A percentile compares a stretch with the other conserved stretches of the same genome.
Conservation (phyloP, 92 coral and sea anemone species). For the Palythoa grandiflora region DNA sequence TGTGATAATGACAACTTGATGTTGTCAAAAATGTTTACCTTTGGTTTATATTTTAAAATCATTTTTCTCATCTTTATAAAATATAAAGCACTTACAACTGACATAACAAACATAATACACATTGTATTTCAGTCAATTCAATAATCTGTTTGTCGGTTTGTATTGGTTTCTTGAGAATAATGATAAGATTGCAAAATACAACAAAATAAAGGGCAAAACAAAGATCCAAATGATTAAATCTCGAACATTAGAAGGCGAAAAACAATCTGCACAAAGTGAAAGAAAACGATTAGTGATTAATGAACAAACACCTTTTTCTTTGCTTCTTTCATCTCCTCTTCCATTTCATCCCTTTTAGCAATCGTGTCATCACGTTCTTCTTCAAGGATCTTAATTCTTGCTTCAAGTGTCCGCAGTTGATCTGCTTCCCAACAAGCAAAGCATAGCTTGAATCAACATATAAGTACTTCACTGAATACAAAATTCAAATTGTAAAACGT, state of each 20-base stretch:
- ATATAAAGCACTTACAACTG: no score
- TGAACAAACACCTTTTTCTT: conserved; percentile 17
- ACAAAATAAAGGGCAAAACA: neutral
- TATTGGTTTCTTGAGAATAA: no score
- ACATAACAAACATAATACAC: no score
- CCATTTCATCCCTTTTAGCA: conserved; percentile 29
- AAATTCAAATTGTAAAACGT: neutral
- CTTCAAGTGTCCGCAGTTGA: conserved; percentile 30
- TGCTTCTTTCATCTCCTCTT: conserved; percentile 20
- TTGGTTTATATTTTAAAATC: no score
- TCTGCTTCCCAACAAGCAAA: neutral
- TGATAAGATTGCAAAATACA: neutral
- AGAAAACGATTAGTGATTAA: neutral
- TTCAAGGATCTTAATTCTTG: conserved; percentile 28
- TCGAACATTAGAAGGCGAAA: no score
- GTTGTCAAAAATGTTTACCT: no score
- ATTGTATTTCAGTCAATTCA: no score
- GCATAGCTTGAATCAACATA: neutral
- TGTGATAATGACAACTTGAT: no score
- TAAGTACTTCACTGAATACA: neutral
- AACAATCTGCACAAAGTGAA: no score
- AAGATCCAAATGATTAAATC: no score
- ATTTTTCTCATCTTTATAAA: no score
- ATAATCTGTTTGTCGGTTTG: no score
- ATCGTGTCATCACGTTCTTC: conserved; percentile 34